These are phyloP conservation scores for Mormyrus proboscirostris DNA, from an alignment of 2,797 vertebrate genomes.

Conservation along the genomic window DNA sequence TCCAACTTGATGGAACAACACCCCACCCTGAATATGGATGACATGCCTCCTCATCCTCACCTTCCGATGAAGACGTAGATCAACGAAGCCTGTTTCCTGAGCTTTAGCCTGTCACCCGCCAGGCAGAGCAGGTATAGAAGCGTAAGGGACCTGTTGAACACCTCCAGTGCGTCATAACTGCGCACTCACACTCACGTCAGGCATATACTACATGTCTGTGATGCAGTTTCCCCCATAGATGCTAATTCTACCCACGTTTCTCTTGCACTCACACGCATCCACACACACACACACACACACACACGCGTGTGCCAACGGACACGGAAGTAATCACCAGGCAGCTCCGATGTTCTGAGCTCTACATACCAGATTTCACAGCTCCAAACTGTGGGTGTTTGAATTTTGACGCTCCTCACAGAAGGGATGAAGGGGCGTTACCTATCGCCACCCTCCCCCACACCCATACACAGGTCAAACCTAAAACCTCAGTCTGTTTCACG, in stretches of 20 bases:
- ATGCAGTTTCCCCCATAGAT: slow-evolving; percentile 59
- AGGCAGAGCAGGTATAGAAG: slow-evolving; percentile 19
- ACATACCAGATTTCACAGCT: slow-evolving; percentile 48
- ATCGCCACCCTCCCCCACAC: neutral
- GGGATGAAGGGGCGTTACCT: slow-evolving; percentile 7
- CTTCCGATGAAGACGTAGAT: slow-evolving; percentile 16
- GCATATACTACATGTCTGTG: slow-evolving; percentile 50
- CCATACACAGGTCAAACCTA: neutral
- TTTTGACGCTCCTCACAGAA: slow-evolving; percentile 36
- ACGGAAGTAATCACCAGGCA: slow-evolving; percentile 55
- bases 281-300: slow-evolving; percentile 54
- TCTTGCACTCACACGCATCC: slow-evolving; percentile 55
- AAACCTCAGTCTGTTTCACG: neutral
- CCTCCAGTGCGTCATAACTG: slow-evolving; percentile 63
- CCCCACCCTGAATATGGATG: slow-evolving; percentile 33
- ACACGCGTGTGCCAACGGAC: slow-evolving; percentile 49
- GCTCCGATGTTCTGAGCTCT: slow-evolving; percentile 52
- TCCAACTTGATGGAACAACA: slow-evolving; percentile 47
- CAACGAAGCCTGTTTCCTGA: slow-evolving; percentile 49
- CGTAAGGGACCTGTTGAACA: slow-evolving; percentile 60
- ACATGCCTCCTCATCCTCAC: slow-evolving; percentile 26
- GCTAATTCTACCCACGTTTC: slow-evolving; percentile 62
- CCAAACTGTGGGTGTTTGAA: slow-evolving; percentile 58
- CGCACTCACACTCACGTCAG: slow-evolving; percentile 49
- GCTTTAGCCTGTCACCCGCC: slow-evolving; percentile 46